Base-by-base conservation (phyloP, 2,113 vertebrate species). In the Larimichthys crocea region DNA sequence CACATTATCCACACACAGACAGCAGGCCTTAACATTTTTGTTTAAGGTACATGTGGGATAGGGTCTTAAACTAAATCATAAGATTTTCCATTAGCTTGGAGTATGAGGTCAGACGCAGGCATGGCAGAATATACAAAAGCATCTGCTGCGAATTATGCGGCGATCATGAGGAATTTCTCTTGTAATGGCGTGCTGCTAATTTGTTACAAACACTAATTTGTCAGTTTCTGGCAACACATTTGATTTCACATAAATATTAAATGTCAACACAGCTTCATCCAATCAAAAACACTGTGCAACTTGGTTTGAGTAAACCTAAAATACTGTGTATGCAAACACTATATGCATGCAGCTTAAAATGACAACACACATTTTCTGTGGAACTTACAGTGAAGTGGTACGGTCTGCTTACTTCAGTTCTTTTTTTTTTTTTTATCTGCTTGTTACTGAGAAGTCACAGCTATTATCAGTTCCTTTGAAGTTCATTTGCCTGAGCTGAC, bases 391-490 rank as follows among this genome's bases (percentile, higher is more conserved):
- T 40, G 1, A 63, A 35, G 9, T 24, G 46, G 29, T 61, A 62
- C 29, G 67, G 10, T 22, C 1, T 35, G 31, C 67, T 72, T 20
- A 53, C 11, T 40, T 29, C n/a, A 53, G 3, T 24, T 65, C 74
- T 60, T 73, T 70, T 40, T 79, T 61, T 83, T 31, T 31, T 31
- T 26, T n/a, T 7, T 49, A 44, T 55, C 8, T 14, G 65, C 19
- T 76, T 63, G 20, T 70, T 78, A 5, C 53, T n/a, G 0, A 71
- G 79, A 89, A 85, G 52, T 73, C 29, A 1, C 19, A 3, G 15
- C 5, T 15, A 15, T 65, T 79, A 79, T 55, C 64, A 59, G 46
- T 89, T 89, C 79, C 65, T 11, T 24, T 67, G 80, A 86, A 70
- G 9, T 53, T 56, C 1, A 67, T 67, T 80, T 52, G 49, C 14